Evolutionary conservation across 2,797 vertebrate genomes (phyloP).

Genomic region (Malurus splendens): DNA sequence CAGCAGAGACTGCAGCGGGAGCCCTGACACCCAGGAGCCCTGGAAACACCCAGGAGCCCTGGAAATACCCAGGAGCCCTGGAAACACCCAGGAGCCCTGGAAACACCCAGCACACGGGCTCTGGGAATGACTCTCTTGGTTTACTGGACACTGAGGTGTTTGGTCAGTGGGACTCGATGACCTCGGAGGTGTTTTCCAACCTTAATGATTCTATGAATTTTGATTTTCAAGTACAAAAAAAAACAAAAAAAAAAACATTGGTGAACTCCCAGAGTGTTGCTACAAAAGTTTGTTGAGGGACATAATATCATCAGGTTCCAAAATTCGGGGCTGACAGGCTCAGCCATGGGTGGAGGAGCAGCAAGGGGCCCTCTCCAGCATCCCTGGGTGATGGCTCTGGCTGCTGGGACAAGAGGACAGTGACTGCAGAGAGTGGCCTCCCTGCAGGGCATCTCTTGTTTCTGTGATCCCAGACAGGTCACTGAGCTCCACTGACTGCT

Average conservation of each 20-base stretch:
- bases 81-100: neutral
- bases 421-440: neutral
- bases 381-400: neutral
- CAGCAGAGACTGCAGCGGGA: neutral
- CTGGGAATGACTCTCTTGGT: neutral
- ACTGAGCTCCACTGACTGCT: neutral
- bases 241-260: neutral
- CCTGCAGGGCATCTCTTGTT: neutral
- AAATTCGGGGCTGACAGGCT: rapidly evolving
- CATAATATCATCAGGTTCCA: neutral
- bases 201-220: neutral
- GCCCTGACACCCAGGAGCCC: rapidly evolving
- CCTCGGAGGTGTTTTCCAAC: neutral
- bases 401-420: neutral
- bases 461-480: neutral
- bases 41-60: neutral
- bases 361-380: neutral
- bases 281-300: neutral
- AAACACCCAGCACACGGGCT: rapidly evolving
- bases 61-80: rapidly evolving
- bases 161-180: rapidly evolving
- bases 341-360: neutral
- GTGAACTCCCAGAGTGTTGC: neutral
- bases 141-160: rapidly evolving
- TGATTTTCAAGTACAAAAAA: neutral